Base-by-base conservation (phyloP, 1,140 invertebrate species). In the Chionoecetes opilio region DNA sequence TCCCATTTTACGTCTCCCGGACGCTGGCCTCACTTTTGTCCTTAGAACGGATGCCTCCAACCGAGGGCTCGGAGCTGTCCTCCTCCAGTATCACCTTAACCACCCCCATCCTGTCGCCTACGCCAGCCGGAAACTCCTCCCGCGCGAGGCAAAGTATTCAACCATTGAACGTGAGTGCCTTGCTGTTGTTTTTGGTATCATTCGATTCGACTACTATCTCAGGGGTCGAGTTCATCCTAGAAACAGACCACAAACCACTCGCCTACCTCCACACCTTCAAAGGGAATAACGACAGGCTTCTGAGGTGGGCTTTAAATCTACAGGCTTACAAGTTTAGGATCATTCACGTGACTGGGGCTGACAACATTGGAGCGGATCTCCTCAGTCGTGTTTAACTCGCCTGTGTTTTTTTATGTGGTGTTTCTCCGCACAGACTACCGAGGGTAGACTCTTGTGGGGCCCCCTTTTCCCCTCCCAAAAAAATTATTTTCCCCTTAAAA, bases 31-130 rank as follows among this genome's bases (percentile, higher is more conserved):
- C 21, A 63, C 53, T 63, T 63, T 63, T 63, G 53, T 63, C 26
- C 84, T 86, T 31, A 86, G 35, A 31, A 86, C 84, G 14, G 84
- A 86, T 26, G 29, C 84, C 11, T 86, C 84, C 84, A 86, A 31
- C 84, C 5, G 26, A 86, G 29, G 84, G 6, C 3, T 86, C 2
- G 84, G 84, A 11, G 84, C 84, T 86, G 14, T 86, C 8, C 21
- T 86, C 3, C 53, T 63, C 17, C 5, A 63, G 53, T 63, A 63
- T 26, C 53, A 63, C 53, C 21, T 63, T 9, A 21, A 21, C 2
- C 21, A 26, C 21, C 53, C 53, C 21, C 5, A 26, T 63, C 53
- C 17, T 63, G 9, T 63, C 17, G 53, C 53, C 53, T 63, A 63
- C 53, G 21, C 53, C 53, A 63, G 53, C 9, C 21, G 53, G 53